Conservation (phyloP, 2,113 vertebrate species). For the Indicator maculatus region DNA sequence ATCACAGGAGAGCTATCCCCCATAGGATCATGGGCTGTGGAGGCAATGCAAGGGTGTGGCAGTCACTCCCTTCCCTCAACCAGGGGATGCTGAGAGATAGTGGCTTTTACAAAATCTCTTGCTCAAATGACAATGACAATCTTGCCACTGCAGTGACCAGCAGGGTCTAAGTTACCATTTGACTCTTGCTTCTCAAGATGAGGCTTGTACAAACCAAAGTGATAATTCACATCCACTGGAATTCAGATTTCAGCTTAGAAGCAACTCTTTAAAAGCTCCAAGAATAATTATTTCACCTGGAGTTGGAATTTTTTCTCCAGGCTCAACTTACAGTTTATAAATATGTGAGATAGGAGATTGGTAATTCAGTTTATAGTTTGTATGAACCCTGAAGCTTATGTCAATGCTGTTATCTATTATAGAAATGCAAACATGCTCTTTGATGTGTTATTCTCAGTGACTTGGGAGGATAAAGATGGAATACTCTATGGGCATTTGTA, state of each 20-base stretch:
- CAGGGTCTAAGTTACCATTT: neutral
- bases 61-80: neutral
- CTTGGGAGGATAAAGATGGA: conserved; percentile 74
- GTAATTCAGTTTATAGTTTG: conserved; percentile 77
- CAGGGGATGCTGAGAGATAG: neutral
- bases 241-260: conserved; percentile 9
- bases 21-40: accelerated
- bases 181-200: neutral
- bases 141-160: neutral
- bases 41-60: neutral
- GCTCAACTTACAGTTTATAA: conserved; percentile 76
- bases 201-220: neutral
- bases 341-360: conserved; percentile 74
- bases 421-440: conserved; percentile 80
- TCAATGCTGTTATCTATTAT: conserved; percentile 80
- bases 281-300: conserved; percentile 65
- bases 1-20: accelerated
- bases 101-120: neutral
- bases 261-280: neutral
- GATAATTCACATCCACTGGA: neutral
- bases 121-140: neutral
- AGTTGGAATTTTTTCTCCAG: conserved; percentile 62
- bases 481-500: conserved; percentile 65
- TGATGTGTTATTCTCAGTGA: conserved; percentile 81
- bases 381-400: conserved; percentile 78